Conservation (phyloP, 2,113 vertebrate genomes). For the Osmerus mordax region DNA sequence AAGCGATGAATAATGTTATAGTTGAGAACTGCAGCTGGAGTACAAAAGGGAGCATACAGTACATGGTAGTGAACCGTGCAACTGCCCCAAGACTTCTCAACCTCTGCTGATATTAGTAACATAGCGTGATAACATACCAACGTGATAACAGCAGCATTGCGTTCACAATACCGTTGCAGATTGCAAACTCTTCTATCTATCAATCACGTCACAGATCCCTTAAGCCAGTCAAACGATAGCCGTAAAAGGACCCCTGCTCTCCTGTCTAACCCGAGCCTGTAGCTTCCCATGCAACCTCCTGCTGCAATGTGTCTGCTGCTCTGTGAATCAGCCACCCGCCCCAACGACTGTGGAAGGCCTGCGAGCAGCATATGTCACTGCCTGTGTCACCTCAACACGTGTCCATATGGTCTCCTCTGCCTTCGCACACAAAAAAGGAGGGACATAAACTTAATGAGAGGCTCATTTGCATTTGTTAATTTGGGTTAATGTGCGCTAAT, state of each 20-base stretch:
- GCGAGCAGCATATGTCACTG: slow-evolving; percentile 74
- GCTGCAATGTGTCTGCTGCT: not conserved
- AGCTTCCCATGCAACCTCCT: too few relatives aligned
- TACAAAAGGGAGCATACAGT: not conserved
- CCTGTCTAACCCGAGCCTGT: too few relatives aligned
- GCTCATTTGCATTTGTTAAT: slow-evolving; percentile 87
- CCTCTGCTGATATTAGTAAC: too few relatives aligned
- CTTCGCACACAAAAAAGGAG: slow-evolving; percentile 50
- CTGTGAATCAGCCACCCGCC: slow-evolving; percentile 26
- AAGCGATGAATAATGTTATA: slow-evolving; percentile 43
- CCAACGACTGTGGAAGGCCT: not conserved
- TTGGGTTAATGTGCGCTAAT: slow-evolving; percentile 82
- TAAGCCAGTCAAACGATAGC: too few relatives aligned
- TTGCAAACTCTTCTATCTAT: too few relatives aligned
- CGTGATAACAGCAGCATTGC: too few relatives aligned
- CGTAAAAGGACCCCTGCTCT: too few relatives aligned
- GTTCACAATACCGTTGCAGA: too few relatives aligned
- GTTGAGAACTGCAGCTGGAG: slow-evolving; percentile 1
- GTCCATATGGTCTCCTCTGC: slow-evolving; percentile 69
- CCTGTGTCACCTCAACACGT: slow-evolving; percentile 75
- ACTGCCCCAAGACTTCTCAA: too few relatives aligned
- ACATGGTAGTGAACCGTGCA: too few relatives aligned
- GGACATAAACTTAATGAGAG: slow-evolving; percentile 84
- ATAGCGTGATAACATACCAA: too few relatives aligned
- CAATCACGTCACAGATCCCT: too few relatives aligned